Evolutionary conservation across 1,140 invertebrate species (phyloP).

Genomic region (Caenorhabditis inopinata): DNA sequence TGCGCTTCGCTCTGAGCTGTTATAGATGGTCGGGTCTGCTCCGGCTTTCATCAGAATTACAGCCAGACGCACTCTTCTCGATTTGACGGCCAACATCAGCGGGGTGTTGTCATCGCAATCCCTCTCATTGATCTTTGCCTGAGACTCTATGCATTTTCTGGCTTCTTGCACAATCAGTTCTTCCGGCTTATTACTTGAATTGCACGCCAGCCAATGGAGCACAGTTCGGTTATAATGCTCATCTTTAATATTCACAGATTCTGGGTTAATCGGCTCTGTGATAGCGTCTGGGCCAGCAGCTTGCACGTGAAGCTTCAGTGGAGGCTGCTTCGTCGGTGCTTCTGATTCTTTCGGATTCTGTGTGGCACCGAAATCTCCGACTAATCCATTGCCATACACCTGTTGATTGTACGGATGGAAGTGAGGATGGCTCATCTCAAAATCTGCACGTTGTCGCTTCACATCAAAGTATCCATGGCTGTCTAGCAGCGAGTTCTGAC

Average conservation of each 20-base stretch:
- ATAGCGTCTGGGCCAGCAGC: neutral
- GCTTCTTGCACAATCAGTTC: neutral
- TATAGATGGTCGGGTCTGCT: conserved; percentile 59
- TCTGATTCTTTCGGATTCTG: neutral
- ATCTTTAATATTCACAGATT: neutral
- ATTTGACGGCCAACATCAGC: conserved; percentile 60
- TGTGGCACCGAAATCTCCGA: neutral
- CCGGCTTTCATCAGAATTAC: conserved; percentile 57
- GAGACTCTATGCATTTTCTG: neutral
- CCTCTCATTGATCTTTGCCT: neutral
- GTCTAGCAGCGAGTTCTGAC: neutral
- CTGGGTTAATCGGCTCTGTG: neutral
- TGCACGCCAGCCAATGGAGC: neutral
- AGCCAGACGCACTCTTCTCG: conserved; percentile 51
- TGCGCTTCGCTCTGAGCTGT: conserved; percentile 46
- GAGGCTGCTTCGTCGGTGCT: too few relatives aligned
- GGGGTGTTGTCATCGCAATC: conserved; percentile 54
- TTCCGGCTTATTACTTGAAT: neutral
- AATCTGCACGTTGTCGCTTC: conserved; percentile 30
- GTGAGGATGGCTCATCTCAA: conserved; percentile 25
- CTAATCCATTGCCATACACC: neutral
- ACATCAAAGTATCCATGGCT: neutral
- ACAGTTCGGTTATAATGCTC: neutral
- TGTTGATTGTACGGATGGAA: neutral
- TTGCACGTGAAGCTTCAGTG: neutral